These are phyloP conservation scores for Ecliptopera silaceata DNA, from an alignment of 2,888 invertebrate genomes.

Conservation along the genomic window DNA sequence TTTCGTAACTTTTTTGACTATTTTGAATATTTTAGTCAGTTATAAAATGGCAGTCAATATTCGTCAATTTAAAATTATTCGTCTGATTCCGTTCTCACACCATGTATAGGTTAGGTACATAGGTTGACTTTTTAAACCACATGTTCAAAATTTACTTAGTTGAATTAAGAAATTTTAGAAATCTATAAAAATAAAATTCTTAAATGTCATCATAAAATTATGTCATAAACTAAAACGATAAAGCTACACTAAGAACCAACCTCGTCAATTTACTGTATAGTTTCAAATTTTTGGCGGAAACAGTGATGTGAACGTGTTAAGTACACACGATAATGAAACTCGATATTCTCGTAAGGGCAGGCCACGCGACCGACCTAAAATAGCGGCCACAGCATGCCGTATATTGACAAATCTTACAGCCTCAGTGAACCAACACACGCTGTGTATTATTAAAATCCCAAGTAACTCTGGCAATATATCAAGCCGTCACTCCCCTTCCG, in stretches of 20 bases:
- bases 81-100: no score
- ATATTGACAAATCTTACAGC: constrained; percentile 82
- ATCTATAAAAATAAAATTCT: no score
- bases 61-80: no score
- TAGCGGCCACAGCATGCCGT: constrained; percentile 75
- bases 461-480: constrained; percentile 79
- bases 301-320: constrained; percentile 53
- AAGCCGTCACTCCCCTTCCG: constrained; percentile 73
- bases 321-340: constrained; percentile 70
- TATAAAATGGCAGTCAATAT: no score
- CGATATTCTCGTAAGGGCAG: constrained; percentile 53
- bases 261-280: not conserved
- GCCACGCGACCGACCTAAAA: constrained; percentile 72
- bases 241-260: not conserved
- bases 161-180: no score
- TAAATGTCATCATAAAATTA: no score
- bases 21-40: no score
- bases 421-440: constrained; percentile 78
- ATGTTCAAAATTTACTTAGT: no score
- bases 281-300: constrained; percentile 15
- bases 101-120: no score
- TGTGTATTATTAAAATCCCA: constrained; percentile 81
- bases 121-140: no score
- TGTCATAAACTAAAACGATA: not conserved
- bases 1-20: no score